Conservation (phyloP, 37 sponge, comb jelly and placozoan species). For the Halichondria panicea region DNA sequence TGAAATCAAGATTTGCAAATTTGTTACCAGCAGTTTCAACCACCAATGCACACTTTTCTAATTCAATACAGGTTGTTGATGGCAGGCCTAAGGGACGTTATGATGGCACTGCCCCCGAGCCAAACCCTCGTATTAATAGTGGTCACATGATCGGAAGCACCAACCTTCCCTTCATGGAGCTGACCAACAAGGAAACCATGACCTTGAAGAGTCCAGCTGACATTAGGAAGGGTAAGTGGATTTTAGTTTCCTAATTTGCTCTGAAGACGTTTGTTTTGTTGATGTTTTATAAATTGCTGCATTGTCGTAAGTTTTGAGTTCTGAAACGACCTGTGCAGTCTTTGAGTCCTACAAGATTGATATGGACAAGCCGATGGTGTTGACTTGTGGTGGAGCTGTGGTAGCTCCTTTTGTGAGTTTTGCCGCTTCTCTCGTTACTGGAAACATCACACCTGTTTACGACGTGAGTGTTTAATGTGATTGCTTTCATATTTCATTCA, state of each 20-base stretch:
- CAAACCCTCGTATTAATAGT: conserved; percentile 52
- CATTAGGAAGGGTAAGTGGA: conserved; percentile 51
- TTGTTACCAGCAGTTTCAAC: too few relatives aligned
- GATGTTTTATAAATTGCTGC: not conserved
- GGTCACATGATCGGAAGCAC: conserved; percentile 64
- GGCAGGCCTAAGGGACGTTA: conserved; percentile 62
- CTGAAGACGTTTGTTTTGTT: not conserved
- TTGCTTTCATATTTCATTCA: not conserved
- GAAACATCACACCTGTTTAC: conserved; percentile 49
- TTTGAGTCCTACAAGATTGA: conserved; percentile 55
- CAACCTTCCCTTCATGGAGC: conserved; percentile 39
- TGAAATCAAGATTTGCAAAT: not conserved
- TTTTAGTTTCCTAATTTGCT: not conserved
- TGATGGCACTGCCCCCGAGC: conserved; percentile 74
- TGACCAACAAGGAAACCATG: conserved; percentile 55
- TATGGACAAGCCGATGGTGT: conserved; percentile 38
- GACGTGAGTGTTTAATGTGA: conserved; percentile 57
- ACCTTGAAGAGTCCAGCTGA: conserved; percentile 50
- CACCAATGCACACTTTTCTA: not conserved
- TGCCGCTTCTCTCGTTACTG: conserved; percentile 23
- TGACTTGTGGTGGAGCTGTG: conserved; percentile 67
- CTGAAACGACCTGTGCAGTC: conserved; percentile 37
- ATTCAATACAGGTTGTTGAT: conserved; percentile 53
- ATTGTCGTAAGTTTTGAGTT: not conserved
- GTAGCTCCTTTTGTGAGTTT: conserved; percentile 49